These are phyloP conservation scores for Hippocampus barbouri DNA, from an alignment of 2,113 vertebrate species.

Conservation along the genomic window DNA sequence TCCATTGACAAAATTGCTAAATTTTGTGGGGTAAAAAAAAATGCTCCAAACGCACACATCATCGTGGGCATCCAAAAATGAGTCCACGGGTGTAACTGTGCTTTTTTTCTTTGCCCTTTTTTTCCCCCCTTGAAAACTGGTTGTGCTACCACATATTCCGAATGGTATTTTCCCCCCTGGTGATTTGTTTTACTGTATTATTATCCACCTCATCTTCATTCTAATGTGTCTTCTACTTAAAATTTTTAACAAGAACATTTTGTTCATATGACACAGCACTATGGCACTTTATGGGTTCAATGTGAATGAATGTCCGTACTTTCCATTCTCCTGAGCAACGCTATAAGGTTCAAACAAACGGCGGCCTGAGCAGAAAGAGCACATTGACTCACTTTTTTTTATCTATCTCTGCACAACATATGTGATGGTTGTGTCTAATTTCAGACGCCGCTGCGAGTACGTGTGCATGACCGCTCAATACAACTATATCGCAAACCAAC, in stretches of 20 bases:
- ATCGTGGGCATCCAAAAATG: background rate
- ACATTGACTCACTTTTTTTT: constrained; percentile 12
- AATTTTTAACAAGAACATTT: no score
- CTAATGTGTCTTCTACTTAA: no score
- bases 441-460: constrained; percentile 20
- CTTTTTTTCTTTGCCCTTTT: background rate
- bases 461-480: constrained; percentile 30
- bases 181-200: no score
- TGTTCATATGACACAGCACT: no score
- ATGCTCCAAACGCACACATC: background rate
- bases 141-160: no score
- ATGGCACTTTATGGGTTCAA: no score
- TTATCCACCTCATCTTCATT: no score
- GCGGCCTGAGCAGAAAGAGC: constrained; percentile 11
- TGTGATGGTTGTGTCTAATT: constrained; percentile 37
- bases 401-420: constrained; percentile 46
- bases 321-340: constrained; percentile 21
- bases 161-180: no score
- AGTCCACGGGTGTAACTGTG: background rate
- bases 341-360: constrained; percentile 3
- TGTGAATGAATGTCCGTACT: background rate
- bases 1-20: background rate
- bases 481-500: constrained; percentile 55
- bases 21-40: background rate
- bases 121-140: no score